Base-by-base conservation (phyloP, 2,797 vertebrate genomes). In the Dermochelys coriacea region DNA sequence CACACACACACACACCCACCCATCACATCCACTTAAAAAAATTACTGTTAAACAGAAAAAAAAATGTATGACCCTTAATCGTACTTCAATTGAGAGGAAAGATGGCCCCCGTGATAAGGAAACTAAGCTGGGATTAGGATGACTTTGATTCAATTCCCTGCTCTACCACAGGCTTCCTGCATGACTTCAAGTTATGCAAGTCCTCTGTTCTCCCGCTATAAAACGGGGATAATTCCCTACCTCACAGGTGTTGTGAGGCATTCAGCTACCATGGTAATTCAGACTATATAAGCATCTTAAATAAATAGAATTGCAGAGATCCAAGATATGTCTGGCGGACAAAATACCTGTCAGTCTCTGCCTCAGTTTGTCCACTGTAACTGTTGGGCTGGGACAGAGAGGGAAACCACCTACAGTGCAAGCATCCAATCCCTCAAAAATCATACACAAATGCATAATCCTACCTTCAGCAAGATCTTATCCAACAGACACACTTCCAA, bases 401-500 rank as follows among this genome's bases (percentile, higher is more conserved):
- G 0, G 0, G 1, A 34, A 95, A 86, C 96, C 96, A 97, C 97
- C 95, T 96, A 97, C n/a, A 0, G 11, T 78, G 94, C 91, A 31
- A 85, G 23, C 82, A 81, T 45, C 94, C 86, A 29, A 29, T 89
- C 57, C 87, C 93, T 74, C 37, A 2, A 14, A 31, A 74, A 68
- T 89, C 31, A 61, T 64, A 52, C 91, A 37, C 91, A 49, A 74
- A 64, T 0, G 51, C 93, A 27, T n/a, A 83, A 86, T 25, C 85
- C 89, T 87, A 80, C 61, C 4, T 90, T 95, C 95, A 95, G 96
- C 91, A 92, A 95, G 93, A 96, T 91, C 82, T 93, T 90, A 95
- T 96, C 88, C 90, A 96, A 95, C 8, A 97, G 94, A 96, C 94
- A 96, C 82, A 86, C 91, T 96, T 94, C 95, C 80, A 94, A 79